These are phyloP conservation scores for Cinclus mexicanus DNA, from an alignment of 2,113 vertebrate genomes.

Conservation along the genomic window DNA sequence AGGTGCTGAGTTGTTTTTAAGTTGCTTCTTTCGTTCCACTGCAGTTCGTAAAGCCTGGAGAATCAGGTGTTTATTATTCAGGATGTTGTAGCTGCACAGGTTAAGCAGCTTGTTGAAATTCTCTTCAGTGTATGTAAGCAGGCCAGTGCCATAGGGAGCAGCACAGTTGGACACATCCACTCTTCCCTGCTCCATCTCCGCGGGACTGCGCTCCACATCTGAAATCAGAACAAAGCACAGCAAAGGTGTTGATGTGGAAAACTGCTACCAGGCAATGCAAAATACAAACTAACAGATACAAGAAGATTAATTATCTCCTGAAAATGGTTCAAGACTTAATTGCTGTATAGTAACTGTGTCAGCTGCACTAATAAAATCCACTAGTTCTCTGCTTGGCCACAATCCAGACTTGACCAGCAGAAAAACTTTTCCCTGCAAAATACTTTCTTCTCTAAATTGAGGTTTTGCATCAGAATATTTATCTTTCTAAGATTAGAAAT, in stretches of 20 bases:
- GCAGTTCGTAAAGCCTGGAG: conserved; percentile 67
- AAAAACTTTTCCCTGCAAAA: not conserved
- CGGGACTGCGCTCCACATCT: conserved; percentile 70
- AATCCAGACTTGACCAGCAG: not conserved
- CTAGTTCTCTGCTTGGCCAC: fast-evolving
- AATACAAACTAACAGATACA: not conserved
- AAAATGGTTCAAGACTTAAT: not conserved
- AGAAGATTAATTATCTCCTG: not conserved
- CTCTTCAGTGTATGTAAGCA: conserved; percentile 73
- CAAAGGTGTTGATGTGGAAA: not conserved
- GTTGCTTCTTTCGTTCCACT: conserved; percentile 1
- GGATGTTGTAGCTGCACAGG: conserved; percentile 78
- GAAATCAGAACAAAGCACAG: not conserved
- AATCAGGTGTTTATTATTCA: conserved; percentile 76
- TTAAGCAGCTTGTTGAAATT: conserved; percentile 74
- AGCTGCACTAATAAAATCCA: not conserved
- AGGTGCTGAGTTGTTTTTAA: not conserved
- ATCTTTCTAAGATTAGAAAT: not conserved
- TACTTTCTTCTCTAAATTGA: not conserved
- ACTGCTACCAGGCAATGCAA: not conserved
- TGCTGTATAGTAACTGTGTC: not conserved
- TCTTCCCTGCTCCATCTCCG: conserved; percentile 69
- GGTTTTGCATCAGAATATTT: not conserved
- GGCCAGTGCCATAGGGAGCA: conserved; percentile 73
- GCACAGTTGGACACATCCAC: conserved; percentile 60